Evolutionary conservation across 2,797 vertebrate species (phyloP).

Genomic region (Chrysocyon brachyurus): DNA sequence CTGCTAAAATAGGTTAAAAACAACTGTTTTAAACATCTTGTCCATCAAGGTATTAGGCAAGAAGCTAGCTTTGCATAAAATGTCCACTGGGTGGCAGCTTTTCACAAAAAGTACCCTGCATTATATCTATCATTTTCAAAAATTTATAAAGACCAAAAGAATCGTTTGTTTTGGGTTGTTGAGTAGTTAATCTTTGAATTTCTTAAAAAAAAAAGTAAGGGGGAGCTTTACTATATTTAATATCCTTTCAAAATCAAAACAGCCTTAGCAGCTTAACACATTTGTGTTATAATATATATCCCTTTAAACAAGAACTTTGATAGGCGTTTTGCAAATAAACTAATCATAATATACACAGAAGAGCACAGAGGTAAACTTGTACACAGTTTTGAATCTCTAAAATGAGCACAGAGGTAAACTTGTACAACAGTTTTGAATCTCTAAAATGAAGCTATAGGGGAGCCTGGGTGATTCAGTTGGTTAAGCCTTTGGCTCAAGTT

Average conservation of each 20-base stretch:
- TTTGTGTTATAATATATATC: neutral
- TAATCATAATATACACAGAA: neutral
- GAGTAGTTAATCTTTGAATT: constrained; percentile 3
- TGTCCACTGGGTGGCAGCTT: constrained; percentile 72
- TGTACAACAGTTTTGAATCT: neutral
- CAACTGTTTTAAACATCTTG: neutral
- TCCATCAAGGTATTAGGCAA: neutral
- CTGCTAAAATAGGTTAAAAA: neutral
- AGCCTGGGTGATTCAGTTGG: too few species aligned
- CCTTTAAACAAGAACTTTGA: constrained; percentile 29
- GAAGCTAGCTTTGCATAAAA: neutral
- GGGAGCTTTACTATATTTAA: neutral
- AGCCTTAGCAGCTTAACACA: constrained; percentile 15
- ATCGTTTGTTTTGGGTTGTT: neutral
- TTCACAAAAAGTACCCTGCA: constrained; percentile 7
- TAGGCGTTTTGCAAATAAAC: constrained; percentile 54
- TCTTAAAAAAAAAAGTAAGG: neutral
- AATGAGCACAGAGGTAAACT: neutral
- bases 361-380: neutral
- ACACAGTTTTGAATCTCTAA: neutral
- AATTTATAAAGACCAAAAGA: constrained; percentile 40
- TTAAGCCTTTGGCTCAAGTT: too few species aligned
- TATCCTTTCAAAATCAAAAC: constrained; percentile 38
- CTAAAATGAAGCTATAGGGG: neutral
- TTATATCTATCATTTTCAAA: neutral